Conservation (phyloP, 2,888 invertebrate genomes). For the Lasioglossum morio region DNA sequence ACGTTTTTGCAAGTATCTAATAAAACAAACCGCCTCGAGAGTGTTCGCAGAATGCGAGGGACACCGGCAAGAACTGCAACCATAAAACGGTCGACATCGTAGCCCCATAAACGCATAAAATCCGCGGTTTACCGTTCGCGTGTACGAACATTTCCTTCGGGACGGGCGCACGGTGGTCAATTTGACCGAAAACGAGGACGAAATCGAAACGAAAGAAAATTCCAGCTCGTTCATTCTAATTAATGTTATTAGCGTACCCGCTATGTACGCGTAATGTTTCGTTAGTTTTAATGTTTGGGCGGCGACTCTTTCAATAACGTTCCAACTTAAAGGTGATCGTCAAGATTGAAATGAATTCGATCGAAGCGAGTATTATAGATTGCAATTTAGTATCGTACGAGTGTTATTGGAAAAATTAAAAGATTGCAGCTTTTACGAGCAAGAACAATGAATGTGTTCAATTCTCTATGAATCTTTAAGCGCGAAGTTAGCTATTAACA, state of each 20-base stretch:
- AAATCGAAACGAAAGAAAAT: neutral
- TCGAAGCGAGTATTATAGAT: neutral
- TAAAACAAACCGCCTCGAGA: conserved; percentile 1
- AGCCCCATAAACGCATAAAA: conserved; percentile 9
- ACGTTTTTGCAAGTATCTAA: conserved; percentile 4
- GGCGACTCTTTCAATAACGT: neutral
- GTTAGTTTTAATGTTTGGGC: neutral
- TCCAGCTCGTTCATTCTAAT: neutral
- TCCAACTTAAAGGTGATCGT: neutral
- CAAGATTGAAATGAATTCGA: neutral
- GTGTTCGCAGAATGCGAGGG: conserved; percentile 6
- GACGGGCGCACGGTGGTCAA: neutral
- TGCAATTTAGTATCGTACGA: neutral
- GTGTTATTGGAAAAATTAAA: neutral
- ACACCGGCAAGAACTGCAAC: conserved; percentile 1
- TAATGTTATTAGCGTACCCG: neutral
- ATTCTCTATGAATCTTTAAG: neutral
- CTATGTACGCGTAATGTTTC: neutral
- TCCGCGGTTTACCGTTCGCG: conserved; percentile 9
- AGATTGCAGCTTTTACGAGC: neutral
- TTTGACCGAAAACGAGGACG: neutral
- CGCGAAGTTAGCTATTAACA: neutral
- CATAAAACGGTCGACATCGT: conserved; percentile 13
- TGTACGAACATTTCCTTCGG: neutral
- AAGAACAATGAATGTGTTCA: neutral